Percentiles rank a stretch among this genome's conserved stretches.
Evolutionary conservation across 1,140 invertebrate genomes (phyloP).

Genomic region (Stegodyphus mimosarum): DNA sequence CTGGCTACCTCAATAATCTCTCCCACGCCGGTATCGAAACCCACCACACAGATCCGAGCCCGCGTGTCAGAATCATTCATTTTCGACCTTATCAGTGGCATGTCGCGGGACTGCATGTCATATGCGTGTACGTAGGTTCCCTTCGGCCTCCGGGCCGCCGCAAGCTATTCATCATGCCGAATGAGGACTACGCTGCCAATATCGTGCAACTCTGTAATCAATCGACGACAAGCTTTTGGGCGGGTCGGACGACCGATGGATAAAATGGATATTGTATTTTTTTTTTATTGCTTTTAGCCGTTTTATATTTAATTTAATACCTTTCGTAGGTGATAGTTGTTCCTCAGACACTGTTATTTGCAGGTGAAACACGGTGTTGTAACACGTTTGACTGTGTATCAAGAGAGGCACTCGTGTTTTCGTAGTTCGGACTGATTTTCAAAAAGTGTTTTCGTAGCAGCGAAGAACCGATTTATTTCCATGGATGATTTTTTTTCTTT

Average conservation of each 20-base stretch:
- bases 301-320: constrained; percentile 18
- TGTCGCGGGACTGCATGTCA: not conserved
- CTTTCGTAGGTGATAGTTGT: not conserved
- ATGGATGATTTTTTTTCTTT: no score
- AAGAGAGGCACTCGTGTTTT: not conserved
- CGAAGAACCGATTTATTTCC: no score
- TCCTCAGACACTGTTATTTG: constrained; percentile 26
- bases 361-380: constrained; percentile 30
- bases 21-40: no score
- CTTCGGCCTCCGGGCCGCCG: not conserved
- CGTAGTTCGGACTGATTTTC: no score
- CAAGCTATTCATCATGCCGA: not conserved
- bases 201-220: not conserved
- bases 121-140: not conserved
- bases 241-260: no score
- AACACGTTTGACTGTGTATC: not conserved
- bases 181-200: not conserved
- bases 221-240: not conserved
- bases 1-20: no score
- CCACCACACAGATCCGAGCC: not conserved
- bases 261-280: not conserved
- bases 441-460: no score
- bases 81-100: not conserved
- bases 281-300: not conserved
- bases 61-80: not conserved